Conservation (phyloP, 2,888 invertebrate species). For the Lithophane semibrunnea region DNA sequence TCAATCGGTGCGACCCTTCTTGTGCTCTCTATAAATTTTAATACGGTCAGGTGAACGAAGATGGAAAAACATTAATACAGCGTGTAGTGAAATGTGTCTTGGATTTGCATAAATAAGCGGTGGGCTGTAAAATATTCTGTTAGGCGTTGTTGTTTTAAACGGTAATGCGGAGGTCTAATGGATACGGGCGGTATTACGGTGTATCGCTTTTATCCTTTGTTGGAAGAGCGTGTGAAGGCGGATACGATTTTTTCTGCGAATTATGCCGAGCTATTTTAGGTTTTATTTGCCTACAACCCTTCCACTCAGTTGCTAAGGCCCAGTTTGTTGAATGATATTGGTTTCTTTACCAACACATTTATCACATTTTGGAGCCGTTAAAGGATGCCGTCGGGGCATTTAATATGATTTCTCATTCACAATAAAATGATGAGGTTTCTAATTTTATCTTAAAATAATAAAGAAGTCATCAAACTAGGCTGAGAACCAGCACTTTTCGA, state of each 20-base stretch:
- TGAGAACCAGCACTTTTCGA: no score
- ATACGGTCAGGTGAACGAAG: slow-evolving; percentile 64
- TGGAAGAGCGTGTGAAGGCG: slow-evolving; percentile 30
- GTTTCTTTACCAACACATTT: neutral
- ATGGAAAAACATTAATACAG: slow-evolving; percentile 65
- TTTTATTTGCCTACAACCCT: neutral
- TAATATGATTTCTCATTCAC: neutral
- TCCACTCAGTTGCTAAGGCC: no score
- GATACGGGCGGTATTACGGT: slow-evolving; percentile 48
- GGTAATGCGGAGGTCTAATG: slow-evolving; percentile 58
- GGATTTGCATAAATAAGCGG: slow-evolving; percentile 70
- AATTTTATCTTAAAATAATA: no score
- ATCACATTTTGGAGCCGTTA: neutral
- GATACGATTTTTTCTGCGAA: slow-evolving; percentile 28
- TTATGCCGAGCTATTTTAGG: slow-evolving; percentile 10
- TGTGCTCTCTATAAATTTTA: slow-evolving; percentile 70
- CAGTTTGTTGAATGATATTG: neutral
- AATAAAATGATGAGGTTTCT: no score
- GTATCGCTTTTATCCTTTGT: slow-evolving; percentile 50
- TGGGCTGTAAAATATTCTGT: slow-evolving; percentile 62
- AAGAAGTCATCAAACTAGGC: no score
- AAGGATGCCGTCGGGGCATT: no score
- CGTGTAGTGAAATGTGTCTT: slow-evolving; percentile 59
- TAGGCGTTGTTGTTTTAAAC: slow-evolving; percentile 56
- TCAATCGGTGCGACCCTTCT: slow-evolving; percentile 66